A percentile compares a stretch with the other conserved stretches of the same genome.
Conservation (phyloP, 2,113 vertebrate species). For the Climacteris rufus region DNA sequence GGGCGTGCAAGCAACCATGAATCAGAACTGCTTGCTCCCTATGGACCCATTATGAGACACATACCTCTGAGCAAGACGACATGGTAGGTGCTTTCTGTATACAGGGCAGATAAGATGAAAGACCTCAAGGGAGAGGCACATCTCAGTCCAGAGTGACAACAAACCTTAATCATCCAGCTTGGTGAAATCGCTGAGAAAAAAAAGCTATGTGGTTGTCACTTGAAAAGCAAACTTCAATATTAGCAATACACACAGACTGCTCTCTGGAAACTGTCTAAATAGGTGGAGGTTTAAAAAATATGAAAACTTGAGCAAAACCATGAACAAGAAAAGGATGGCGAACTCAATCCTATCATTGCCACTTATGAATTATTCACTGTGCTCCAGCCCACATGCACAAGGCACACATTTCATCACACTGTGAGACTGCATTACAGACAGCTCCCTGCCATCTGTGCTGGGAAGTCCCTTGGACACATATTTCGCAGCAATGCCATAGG, state of each 20-base stretch:
- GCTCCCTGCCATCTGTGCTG: background rate
- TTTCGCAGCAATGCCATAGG: background rate
- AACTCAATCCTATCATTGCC: background rate
- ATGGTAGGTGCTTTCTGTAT: background rate
- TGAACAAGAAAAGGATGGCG: background rate
- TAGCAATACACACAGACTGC: background rate
- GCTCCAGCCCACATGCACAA: rapidly evolving
- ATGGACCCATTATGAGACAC: background rate
- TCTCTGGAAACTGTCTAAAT: background rate
- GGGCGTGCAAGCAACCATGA: rapidly evolving
- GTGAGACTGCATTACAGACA: background rate
- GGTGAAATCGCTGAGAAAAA: background rate
- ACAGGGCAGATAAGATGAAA: background rate
- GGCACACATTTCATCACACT: background rate
- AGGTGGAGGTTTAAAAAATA: background rate
- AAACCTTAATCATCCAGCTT: background rate
- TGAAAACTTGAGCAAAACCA: background rate
- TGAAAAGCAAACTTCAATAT: background rate
- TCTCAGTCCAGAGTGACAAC: background rate
- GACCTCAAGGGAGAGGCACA: slow-evolving; percentile 12
- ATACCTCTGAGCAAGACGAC: background rate
- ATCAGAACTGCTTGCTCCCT: background rate
- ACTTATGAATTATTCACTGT: background rate
- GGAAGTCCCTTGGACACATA: background rate
- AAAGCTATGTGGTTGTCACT: rapidly evolving